Base-by-base conservation (phyloP, 2,797 vertebrate genomes). In the Poecilia velifera region DNA sequence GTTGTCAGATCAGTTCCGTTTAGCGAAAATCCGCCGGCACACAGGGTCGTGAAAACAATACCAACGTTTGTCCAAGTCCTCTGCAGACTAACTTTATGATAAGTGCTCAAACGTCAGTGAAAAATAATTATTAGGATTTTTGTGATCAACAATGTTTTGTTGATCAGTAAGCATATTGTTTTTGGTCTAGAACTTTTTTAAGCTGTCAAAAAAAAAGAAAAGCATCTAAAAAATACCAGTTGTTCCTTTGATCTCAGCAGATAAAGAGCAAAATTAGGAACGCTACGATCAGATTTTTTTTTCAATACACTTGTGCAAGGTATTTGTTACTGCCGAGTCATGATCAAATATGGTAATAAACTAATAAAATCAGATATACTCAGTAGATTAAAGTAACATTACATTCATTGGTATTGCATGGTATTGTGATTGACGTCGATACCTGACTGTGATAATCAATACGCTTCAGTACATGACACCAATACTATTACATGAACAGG, bases 1-100 rank as follows among this genome's bases (percentile, higher is more conserved):
- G 62, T n/a, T 68, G 53, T 83, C 76, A 72, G 53, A 28, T 76
- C 68, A 76, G 49, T 78, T 53, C 51, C 59, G 74, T 62, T 78
- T 43, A 51, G 66, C n/a, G 75, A 43, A 62, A 78, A 39, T 73
- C 28, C 31, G 36, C 70, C 28, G 4, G 39, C n/a, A 49, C 10
- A 45, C 41, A 47, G 34, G 47, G 51, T 13, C 34, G 18, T 71
- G 12, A 73, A 75, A 4, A 12, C 8, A 2, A 62, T n/a, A 51
- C 8, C 47, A 6, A 18, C 28, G 31, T 74, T 66, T 51, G 8
- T 79, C 43, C 18, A 66, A 20, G 36, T 20, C 6, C 18, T 66
- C 34, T 66, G 16, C 9, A 55, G 47, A 20, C 49, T 22, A 53
- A 68, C 47, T 12, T 28, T 13, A 73, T 31, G 31, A 31, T 18